These are phyloP conservation scores for Tricholauxania praeusta DNA, from an alignment of 2,888 invertebrate genomes.

Conservation along the genomic window DNA sequence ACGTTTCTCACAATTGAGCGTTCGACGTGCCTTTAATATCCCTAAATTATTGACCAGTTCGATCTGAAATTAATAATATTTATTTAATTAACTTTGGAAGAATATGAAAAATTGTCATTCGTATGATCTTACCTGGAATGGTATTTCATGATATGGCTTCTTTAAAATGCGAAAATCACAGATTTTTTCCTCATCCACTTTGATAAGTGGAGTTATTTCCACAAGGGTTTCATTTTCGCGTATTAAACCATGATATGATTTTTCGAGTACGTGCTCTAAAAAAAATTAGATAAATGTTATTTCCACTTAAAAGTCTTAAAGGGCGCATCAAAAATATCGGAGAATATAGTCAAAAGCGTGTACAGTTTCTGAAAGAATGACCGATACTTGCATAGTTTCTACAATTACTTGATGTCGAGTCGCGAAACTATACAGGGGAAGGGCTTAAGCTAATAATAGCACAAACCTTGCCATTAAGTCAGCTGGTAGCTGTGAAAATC, in stretches of 20 bases:
- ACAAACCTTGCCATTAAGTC: too few species aligned
- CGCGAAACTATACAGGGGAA: too few species aligned
- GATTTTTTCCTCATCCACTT: slow-evolving; percentile 83
- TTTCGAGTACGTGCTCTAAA: slow-evolving; percentile 74
- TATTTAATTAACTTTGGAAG: not conserved
- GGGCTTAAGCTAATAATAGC: too few species aligned
- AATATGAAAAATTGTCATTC: not conserved
- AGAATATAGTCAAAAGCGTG: not conserved
- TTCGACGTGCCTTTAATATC: slow-evolving; percentile 81
- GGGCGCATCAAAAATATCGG: not conserved
- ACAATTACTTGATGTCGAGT: too few species aligned
- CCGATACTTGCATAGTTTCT: too few species aligned
- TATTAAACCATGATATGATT: slow-evolving; percentile 92
- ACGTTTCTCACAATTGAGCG: slow-evolving; percentile 92
- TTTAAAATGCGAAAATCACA: slow-evolving; percentile 92
- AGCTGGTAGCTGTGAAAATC: too few species aligned
- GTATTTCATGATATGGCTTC: slow-evolving; percentile 93
- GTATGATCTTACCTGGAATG: slow-evolving; percentile 78
- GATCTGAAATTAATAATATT: slow-evolving; percentile 69
- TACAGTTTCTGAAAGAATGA: not conserved
- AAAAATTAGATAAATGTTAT: slow-evolving; percentile 8
- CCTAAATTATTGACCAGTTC: slow-evolving; percentile 84
- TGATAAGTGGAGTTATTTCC: slow-evolving; percentile 91
- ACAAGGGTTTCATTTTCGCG: slow-evolving; percentile 93
- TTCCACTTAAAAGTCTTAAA: too few species aligned